Evolutionary conservation across 2,797 vertebrate genomes (phyloP).

Genomic region (Anguilla obscura): DNA sequence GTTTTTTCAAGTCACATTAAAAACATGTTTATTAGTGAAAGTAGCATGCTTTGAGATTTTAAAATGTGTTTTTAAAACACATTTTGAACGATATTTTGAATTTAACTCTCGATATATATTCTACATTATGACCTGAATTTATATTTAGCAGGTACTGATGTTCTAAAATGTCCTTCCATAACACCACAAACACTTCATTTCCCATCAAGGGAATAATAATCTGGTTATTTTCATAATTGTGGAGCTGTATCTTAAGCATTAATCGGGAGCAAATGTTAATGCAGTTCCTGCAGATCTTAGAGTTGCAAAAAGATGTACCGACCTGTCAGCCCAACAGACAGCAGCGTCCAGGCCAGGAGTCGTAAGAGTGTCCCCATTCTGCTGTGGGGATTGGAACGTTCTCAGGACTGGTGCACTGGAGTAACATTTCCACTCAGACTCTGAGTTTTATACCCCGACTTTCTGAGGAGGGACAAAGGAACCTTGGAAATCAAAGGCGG

Average conservation of each 20-base stretch:
- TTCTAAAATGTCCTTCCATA: not conserved
- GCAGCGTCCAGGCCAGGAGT: constrained; percentile 55
- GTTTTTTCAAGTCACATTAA: not conserved
- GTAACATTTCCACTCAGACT: constrained; percentile 33
- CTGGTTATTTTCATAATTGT: not conserved
- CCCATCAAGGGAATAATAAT: not conserved
- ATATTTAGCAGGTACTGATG: no score
- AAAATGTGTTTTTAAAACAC: not conserved
- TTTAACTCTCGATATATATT: no score
- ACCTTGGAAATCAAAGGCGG: constrained; percentile 39
- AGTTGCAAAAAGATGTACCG: constrained; percentile 41
- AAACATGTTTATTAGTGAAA: not conserved
- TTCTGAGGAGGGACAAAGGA: constrained; percentile 35
- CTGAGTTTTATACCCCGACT: constrained; percentile 60
- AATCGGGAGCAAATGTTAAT: no score
- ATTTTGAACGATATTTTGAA: not conserved
- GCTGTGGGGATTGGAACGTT: constrained; percentile 43
- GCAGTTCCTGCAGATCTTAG: no score
- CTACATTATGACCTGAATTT: no score
- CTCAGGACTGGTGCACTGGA: constrained; percentile 45
- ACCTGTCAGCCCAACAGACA: constrained; percentile 55
- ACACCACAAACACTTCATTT: not conserved
- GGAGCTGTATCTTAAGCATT: no score
- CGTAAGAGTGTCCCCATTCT: constrained; percentile 53
- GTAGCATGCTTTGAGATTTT: not conserved